Base-by-base conservation (phyloP, 2,888 invertebrate genomes). In the Endomychus coccineus region DNA sequence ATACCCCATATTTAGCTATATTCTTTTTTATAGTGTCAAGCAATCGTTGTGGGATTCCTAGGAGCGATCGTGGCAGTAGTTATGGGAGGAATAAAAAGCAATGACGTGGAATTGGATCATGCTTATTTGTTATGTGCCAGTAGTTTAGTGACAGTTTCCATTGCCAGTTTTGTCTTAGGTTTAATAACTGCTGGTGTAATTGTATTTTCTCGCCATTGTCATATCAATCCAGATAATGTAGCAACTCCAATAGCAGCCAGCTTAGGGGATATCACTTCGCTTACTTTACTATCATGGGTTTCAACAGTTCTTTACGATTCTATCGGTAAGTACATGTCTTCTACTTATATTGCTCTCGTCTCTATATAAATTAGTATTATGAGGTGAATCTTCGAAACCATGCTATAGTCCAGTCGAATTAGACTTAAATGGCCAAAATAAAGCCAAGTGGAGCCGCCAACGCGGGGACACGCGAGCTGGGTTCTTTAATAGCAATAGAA, bases 221-320 rank as follows among this genome's bases (percentile, higher is more conserved):
- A 78, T 52, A 76, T 84, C 45, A 83, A 86, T 61, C 84, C 85
- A 7, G 85, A 85, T 62, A 85, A 86, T 62, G 78, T 85, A 10
- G 83, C 83, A 6, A 83, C 84, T 2, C 85, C 86, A 4, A 79
- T 86, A 40, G 85, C 85, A 11, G 83, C 84, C n/a, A 80, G 80
- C 58, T 69, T 85, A 30, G 85, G 85, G 9, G 86, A 87, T 61
- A 74, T 86, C 30, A 80, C 80, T 1, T 83, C 84, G 0, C 64
- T 85, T 27, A 71, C 73, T 1, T 61, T 77, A 27, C 59, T 77
- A 27, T 74, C 77, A 15, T 73, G 72, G 70, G 70, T 76, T 40
- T 71, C 75, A 9, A 74, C 73, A 13, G 58, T 71, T 27, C 60
- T 77, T 14, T 74, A 75, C 55, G 71, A 74, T 43, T 68, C 71